phyloP scores from a whole-genome alignment of 2,797 vertebrate genomes.

The Sorex maritimensis region DNA sequence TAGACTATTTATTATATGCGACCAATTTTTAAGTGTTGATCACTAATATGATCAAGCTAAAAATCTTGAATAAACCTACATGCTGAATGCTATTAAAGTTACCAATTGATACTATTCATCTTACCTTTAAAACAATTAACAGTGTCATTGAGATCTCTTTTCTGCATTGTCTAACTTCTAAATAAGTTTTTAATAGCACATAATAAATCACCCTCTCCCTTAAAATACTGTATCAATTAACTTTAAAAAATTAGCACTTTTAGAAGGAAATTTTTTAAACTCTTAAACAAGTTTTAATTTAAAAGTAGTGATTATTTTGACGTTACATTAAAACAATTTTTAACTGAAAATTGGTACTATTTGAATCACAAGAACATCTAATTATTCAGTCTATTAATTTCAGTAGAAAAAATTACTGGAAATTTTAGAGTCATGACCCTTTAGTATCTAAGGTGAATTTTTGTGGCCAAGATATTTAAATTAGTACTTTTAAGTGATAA shows the following conservation, averaged over 20 bases:
- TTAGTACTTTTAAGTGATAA: conserved; percentile 85
- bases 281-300: background rate
- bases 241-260: background rate
- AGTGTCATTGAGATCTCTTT: background rate
- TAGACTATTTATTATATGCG: background rate
- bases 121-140: conserved; percentile 22
- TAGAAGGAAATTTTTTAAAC: background rate
- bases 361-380: conserved; percentile 76
- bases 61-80: conserved; percentile 9
- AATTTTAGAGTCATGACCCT: conserved; percentile 85
- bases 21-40: background rate
- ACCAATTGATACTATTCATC: conserved; percentile 11
- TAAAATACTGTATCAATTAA: background rate
- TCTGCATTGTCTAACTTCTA: background rate
- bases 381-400: conserved; percentile 86
- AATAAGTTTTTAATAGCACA: background rate
- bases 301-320: conserved; percentile 38
- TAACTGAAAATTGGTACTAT: conserved; percentile 62
- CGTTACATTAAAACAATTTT: background rate
- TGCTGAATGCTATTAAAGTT: background rate
- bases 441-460: conserved; percentile 80
- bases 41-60: background rate
- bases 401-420: conserved; percentile 88
- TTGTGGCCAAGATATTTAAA: conserved; percentile 83
- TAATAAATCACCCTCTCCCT: background rate